These are phyloP conservation scores for Furnarius figulus DNA, from an alignment of 2,113 vertebrate species.

Conservation along the genomic window DNA sequence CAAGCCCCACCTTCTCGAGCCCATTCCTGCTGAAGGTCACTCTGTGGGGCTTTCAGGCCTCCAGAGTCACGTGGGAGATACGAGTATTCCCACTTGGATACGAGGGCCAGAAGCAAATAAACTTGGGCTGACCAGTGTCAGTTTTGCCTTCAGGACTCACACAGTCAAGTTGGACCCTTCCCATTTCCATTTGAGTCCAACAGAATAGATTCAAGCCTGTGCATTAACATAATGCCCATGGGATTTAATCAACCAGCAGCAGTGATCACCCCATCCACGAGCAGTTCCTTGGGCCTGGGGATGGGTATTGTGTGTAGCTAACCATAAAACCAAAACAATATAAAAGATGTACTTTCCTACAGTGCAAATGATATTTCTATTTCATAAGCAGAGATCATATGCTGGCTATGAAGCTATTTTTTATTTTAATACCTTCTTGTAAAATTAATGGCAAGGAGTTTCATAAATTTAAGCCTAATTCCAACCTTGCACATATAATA, in stretches of 20 bases:
- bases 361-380: constrained; percentile 4
- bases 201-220: not conserved
- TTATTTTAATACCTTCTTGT: constrained; percentile 23
- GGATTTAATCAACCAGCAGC: not conserved
- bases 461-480: not conserved
- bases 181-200: not conserved
- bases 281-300: not conserved
- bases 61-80: not conserved
- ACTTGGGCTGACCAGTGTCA: not conserved
- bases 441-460: not conserved
- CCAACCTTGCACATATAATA: not conserved
- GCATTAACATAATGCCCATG: rapidly evolving
- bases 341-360: not conserved
- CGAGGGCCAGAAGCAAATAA: not conserved
- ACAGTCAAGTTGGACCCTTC: not conserved
- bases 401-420: constrained; percentile 6
- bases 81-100: not conserved
- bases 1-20: not conserved
- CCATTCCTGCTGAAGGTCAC: not conserved
- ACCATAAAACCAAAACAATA: not conserved
- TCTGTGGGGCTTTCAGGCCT: not conserved
- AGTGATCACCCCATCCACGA: not conserved
- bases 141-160: not conserved
- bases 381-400: constrained; percentile 12
- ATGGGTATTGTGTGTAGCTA: not conserved